Base-by-base conservation (phyloP, 2,888 invertebrate species). In the Scaptomyza flava region DNA sequence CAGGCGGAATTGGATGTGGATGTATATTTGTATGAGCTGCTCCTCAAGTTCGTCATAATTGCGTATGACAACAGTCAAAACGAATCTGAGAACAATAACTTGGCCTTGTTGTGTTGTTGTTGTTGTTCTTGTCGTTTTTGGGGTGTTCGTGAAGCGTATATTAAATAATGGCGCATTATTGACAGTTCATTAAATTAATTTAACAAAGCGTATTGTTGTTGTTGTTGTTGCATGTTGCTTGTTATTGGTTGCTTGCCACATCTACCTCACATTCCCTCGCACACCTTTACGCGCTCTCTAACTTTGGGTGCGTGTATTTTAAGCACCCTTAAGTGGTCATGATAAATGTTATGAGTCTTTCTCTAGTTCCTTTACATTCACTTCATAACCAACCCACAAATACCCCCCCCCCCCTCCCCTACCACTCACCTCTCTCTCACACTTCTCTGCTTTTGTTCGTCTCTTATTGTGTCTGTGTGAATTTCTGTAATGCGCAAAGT, bases 161-260 rank as follows among this genome's bases (percentile, higher is more conserved):
- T 89, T 87, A 89, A 89, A 89, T 85, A 89, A 89, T 87, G 76
- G 80, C 85, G 67, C 76, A 89, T 85, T 85, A 85, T 85, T 85
- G 85, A 89, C 85, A 85, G 85, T 85, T 85, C 89, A 85, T 85
- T 87, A 85, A 85, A 85, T 85, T 85, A 89, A 85, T 85, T 89
- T 89, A 85, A 81, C 88, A 84, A 84, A 81, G 81, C 77, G 52
- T 60, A 59, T 64, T 71, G 71, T 72, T 68, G 47, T 62, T 75
- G 67, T 46, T 61, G 12, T 58, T 67, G 50, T 7, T 31, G 14
- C 27, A 36, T 46, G 31, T 52, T 56, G 62, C 48, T 65, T 38
- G 58, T 74, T 59, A 48, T 54, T 63, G 68, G 38, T 47, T 64
- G 48, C 68, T 46, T 67, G 31, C 43, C 36, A 41, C 60, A 41